Percentiles rank a stretch among this genome's conserved stretches.
phyloP scores from a whole-genome alignment of 2,888 invertebrate genomes.

The Seira musarum region DNA sequence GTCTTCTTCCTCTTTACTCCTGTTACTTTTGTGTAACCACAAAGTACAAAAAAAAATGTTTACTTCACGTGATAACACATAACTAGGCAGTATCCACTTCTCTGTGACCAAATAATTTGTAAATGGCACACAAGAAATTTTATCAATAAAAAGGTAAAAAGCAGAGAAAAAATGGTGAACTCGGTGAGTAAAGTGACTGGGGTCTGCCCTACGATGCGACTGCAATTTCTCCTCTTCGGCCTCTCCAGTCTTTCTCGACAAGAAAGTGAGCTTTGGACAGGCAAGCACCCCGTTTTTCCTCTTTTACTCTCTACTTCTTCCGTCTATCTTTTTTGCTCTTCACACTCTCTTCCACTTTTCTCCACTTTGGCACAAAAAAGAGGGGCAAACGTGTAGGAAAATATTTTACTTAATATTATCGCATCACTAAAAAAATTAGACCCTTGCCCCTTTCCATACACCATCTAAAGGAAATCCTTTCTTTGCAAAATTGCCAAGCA shows the following conservation, averaged over 20 bases:
- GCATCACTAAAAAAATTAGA: neutral
- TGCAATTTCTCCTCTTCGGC: neutral
- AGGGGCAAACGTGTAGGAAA: neutral
- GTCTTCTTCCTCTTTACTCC: neutral
- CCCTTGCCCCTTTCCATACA: conserved; percentile 1
- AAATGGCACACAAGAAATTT: neutral
- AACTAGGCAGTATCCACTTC: neutral
- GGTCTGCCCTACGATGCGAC: neutral
- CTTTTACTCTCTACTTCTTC: neutral
- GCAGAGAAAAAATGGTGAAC: too few species aligned
- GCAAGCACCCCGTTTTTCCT: conserved; percentile 15
- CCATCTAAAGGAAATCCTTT: too few species aligned
- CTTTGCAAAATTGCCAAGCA: neutral
- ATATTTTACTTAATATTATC: neutral
- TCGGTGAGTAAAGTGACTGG: too few species aligned
- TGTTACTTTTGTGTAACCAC: too few species aligned
- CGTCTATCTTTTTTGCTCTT: conserved; percentile 1
- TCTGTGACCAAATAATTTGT: neutral
- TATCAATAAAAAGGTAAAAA: too few species aligned
- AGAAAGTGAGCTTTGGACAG: conserved; percentile 12
- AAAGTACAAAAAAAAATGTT: too few species aligned
- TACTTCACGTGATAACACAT: too few species aligned
- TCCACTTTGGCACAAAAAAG: too few species aligned
- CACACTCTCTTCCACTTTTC: neutral
- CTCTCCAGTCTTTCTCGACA: conserved; percentile 11